These are phyloP conservation scores for Alethe diademata DNA, from an alignment of 2,113 vertebrate species.

Conservation along the genomic window DNA sequence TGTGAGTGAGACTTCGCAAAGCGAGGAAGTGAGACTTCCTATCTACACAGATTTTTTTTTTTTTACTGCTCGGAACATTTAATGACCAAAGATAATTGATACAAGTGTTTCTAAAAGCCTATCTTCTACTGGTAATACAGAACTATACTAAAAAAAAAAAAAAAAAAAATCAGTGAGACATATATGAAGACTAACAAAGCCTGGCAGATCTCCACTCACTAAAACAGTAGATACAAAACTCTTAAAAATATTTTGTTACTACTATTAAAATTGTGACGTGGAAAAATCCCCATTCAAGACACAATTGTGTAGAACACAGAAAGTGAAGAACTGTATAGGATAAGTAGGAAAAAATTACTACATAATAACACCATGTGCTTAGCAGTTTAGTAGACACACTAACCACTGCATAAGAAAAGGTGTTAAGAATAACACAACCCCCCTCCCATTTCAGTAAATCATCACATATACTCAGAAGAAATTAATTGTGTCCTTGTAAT, in stretches of 20 bases:
- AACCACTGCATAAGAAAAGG: background rate
- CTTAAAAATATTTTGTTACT: background rate
- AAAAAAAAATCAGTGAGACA: background rate
- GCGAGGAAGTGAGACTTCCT: background rate
- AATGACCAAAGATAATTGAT: background rate
- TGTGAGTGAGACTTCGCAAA: no score
- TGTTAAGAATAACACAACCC: background rate
- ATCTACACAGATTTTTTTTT: background rate
- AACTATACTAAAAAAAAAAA: background rate
- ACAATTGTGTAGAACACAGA: background rate
- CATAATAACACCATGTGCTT: background rate
- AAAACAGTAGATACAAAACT: background rate
- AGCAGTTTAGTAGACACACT: background rate
- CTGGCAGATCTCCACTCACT: background rate
- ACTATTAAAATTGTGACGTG: background rate
- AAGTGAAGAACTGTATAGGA: background rate
- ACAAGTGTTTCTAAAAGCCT: background rate
- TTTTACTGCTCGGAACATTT: background rate
- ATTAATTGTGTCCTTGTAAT: background rate
- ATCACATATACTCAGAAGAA: background rate
- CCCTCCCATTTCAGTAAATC: background rate
- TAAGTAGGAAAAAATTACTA: background rate
- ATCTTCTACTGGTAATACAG: background rate
- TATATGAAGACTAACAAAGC: background rate
- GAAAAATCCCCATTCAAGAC: background rate